Evolutionary conservation across 2,797 vertebrate species (phyloP).

Genomic region (Cynodonichthys magdalenae): DNA sequence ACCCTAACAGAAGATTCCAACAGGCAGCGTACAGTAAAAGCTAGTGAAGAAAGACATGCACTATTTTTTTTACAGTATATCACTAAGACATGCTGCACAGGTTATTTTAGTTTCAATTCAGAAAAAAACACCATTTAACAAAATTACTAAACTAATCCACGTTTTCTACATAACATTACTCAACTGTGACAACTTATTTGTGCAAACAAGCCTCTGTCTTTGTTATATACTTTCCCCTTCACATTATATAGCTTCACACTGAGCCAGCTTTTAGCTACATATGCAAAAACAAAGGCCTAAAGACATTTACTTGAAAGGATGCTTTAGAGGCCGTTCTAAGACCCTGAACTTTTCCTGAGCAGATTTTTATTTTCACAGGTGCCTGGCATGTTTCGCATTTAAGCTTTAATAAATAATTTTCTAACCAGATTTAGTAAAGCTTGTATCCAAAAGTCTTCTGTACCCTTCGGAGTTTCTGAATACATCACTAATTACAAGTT

Average conservation of each 20-base stretch:
- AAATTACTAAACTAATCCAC: not conserved
- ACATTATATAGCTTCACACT: constrained; percentile 7
- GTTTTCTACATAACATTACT: not conserved
- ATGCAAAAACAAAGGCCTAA: not conserved
- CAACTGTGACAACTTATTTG: constrained; percentile 14
- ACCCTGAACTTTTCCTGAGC: no score
- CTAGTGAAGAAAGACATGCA: constrained; percentile 20
- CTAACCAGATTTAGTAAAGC: no score
- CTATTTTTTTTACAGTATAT: not conserved
- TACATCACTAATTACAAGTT: no score
- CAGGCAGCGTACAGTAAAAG: constrained; percentile 43
- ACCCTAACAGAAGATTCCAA: constrained; percentile 42
- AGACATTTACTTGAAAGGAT: not conserved
- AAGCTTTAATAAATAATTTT: no score
- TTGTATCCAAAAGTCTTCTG: no score
- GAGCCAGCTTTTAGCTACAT: not conserved
- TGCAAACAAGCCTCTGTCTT: constrained; percentile 5
- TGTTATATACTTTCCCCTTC: not conserved
- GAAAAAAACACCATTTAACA: no score
- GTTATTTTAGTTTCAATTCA: no score
- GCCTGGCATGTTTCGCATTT: no score
- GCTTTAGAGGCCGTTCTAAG: not conserved
- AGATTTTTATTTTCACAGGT: no score
- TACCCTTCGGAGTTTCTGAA: no score
- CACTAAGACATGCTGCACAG: not conserved